phyloP scores from a whole-genome alignment of 2,113 vertebrate species.

The Oreotrochilus melanogaster region DNA sequence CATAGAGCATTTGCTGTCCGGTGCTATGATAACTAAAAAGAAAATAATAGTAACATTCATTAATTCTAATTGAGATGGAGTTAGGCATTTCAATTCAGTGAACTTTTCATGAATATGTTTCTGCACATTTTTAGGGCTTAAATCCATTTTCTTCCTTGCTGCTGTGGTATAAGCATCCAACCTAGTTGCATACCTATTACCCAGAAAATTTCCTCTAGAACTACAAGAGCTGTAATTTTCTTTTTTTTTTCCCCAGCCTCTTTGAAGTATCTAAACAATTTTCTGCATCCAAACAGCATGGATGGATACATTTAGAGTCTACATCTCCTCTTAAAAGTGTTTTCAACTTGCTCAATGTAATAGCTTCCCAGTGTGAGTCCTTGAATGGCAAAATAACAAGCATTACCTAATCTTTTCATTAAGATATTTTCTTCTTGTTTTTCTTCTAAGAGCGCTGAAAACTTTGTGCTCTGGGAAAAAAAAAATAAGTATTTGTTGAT shows the following conservation, averaged over 20 bases:
- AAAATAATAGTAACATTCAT: not conserved
- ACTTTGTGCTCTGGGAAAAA: not conserved
- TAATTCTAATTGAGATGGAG: rapidly evolving
- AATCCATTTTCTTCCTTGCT: not conserved
- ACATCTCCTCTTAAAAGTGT: not conserved
- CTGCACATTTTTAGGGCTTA: not conserved
- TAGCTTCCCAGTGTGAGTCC: not conserved
- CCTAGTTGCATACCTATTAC: not conserved
- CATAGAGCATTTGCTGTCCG: not conserved
- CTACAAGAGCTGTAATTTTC: not conserved
- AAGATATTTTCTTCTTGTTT: not conserved
- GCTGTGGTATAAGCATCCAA: not conserved
- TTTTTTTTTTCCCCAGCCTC: not conserved
- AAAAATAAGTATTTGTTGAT: not conserved
- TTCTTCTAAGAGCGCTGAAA: not conserved
- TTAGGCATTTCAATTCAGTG: not conserved
- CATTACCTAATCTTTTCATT: not conserved
- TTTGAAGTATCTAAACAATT: not conserved
- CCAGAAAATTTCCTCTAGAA: not conserved
- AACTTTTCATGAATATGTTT: not conserved
- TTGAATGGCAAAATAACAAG: not conserved
- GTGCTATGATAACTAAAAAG: not conserved
- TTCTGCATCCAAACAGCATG: not conserved
- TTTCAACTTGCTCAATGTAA: not conserved
- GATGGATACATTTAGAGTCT: not conserved